These are phyloP conservation scores for Chaetodon auriga DNA, from an alignment of 2,113 vertebrate genomes.

Conservation along the genomic window DNA sequence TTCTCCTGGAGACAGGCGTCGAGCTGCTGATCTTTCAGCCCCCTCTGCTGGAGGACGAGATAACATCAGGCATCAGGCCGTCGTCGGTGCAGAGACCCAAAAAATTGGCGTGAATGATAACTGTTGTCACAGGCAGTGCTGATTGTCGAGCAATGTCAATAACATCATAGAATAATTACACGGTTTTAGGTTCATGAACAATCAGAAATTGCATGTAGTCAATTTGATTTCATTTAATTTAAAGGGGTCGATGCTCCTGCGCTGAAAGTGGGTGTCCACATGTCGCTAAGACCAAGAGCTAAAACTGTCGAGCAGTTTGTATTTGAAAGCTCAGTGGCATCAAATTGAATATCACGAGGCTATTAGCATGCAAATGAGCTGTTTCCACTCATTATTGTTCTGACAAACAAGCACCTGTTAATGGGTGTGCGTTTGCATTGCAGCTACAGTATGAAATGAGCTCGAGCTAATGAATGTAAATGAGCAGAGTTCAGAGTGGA, in stretches of 20 bases:
- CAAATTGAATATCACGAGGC: conserved; percentile 36
- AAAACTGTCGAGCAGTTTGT: conserved; percentile 14
- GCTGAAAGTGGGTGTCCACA: no score
- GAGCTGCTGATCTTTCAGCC: conserved; percentile 33
- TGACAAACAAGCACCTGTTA: conserved; percentile 46
- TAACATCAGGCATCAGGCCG: not conserved
- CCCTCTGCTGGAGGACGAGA: conserved; percentile 68
- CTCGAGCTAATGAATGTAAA: conserved; percentile 42
- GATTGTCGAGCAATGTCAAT: not conserved
- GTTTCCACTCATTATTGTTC: conserved; percentile 54
- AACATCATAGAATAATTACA: no score
- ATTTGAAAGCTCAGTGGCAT: conserved; percentile 9
- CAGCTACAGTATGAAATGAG: conserved; percentile 29
- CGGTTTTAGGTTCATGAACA: not conserved
- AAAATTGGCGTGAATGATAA: not conserved
- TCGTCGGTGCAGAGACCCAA: not conserved
- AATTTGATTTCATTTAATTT: not conserved
- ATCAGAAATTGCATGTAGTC: not conserved
- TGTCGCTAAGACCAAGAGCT: conserved; percentile 1
- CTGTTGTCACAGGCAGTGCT: not conserved
- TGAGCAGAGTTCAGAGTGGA: conserved; percentile 8
- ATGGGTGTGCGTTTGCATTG: conserved; percentile 43
- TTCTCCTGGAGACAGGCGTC: conserved; percentile 50
- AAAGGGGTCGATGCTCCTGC: not conserved
- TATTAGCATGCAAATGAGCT: conserved; percentile 55